Conservation (phyloP, 2,113 vertebrate species). For the Nothoprocta pentlandii region DNA sequence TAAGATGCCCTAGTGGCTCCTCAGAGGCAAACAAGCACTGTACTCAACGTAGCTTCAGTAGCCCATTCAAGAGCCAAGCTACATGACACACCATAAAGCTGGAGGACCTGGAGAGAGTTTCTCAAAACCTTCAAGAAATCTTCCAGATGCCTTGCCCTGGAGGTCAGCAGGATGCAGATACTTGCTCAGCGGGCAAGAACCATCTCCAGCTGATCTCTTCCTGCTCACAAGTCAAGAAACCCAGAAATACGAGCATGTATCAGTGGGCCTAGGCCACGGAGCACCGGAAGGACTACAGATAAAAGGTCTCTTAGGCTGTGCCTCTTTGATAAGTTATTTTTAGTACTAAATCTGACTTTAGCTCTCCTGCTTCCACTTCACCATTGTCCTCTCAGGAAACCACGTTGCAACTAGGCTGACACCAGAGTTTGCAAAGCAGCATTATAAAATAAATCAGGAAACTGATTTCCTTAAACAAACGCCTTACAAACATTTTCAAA, state of each 20-base stretch:
- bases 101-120: not conserved
- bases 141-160: not conserved
- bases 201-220: not conserved
- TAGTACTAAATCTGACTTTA: not conserved
- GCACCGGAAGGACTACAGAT: not conserved
- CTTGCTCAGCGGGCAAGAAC: not conserved
- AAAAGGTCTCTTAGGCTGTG: not conserved
- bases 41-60: not conserved
- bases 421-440: not conserved
- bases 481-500: not conserved
- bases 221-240: not conserved
- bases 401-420: not conserved
- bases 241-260: not conserved
- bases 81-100: not conserved
- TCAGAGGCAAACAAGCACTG: not conserved
- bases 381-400: not conserved
- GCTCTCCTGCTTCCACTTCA: not conserved
- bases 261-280: not conserved
- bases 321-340: not conserved
- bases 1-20: not conserved
- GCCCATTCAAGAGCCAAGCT: not conserved
- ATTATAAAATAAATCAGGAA: not conserved
- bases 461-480: not conserved
- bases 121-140: not conserved
- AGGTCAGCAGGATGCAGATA: not conserved